Evolutionary conservation across 2,888 invertebrate species (phyloP).

Genomic region (Thereva unica): DNA sequence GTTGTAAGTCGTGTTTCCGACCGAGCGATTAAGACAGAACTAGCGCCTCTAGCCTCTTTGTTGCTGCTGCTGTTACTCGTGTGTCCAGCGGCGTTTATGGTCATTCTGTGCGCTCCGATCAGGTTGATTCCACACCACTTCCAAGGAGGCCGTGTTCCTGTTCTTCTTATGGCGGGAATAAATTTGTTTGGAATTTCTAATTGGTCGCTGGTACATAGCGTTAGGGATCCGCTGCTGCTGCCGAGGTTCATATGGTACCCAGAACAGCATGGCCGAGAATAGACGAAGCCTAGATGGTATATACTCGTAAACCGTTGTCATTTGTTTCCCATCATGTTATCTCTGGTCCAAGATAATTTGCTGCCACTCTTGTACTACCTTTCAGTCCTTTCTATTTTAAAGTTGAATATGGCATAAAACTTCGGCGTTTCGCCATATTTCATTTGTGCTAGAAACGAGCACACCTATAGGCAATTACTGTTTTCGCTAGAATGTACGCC

Average conservation of each 20-base stretch:
- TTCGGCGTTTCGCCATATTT: constrained; percentile 18
- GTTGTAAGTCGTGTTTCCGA: constrained; percentile 37
- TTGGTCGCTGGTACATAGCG: constrained; percentile 25
- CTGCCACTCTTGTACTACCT: constrained; percentile 4
- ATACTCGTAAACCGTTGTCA: constrained; percentile 12
- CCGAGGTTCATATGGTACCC: constrained; percentile 16
- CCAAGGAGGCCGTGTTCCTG: constrained; percentile 12
- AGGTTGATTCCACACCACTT: constrained; percentile 1
- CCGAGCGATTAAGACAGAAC: constrained; percentile 40
- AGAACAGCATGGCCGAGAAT: constrained; percentile 7
- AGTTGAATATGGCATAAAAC: neutral
- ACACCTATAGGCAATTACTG: constrained; percentile 34
- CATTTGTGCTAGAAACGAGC: constrained; percentile 12
- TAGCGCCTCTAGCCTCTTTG: constrained; percentile 34
- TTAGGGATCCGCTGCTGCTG: constrained; percentile 12
- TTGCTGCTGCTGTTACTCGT: constrained; percentile 27
- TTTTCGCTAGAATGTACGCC: constrained; percentile 4
- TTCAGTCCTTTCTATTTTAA: neutral
- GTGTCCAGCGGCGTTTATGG: constrained; percentile 32
- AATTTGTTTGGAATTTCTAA: constrained; percentile 36
- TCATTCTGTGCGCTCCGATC: constrained; percentile 29
- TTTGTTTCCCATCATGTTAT: constrained; percentile 32
- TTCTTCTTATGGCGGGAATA: constrained; percentile 32
- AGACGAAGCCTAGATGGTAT: constrained; percentile 5
- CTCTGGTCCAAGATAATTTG: constrained; percentile 29